Evolutionary conservation across 1,140 invertebrate genomes (phyloP).

Genomic region (Gonatopus flavifemur): DNA sequence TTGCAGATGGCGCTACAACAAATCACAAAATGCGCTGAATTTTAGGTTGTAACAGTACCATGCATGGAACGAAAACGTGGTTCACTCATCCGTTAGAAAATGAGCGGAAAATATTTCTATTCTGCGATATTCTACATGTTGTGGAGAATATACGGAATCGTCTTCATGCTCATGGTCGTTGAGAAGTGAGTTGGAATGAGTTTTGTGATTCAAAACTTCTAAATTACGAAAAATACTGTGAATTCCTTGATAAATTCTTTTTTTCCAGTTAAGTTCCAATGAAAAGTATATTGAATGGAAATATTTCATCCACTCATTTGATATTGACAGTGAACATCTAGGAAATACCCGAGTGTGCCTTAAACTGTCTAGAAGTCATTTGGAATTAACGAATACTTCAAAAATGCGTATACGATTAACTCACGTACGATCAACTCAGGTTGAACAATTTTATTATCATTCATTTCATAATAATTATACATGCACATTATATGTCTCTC

Average conservation of each 20-base stretch:
- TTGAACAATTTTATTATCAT: slow-evolving; percentile 9
- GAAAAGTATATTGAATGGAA: not conserved
- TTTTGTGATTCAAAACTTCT: not conserved
- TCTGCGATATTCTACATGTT: not conserved
- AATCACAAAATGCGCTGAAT: not conserved
- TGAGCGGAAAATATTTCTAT: not conserved
- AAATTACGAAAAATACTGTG: too few relatives aligned
- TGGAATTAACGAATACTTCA: not conserved
- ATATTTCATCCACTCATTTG: not conserved
- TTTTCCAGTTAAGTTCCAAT: not conserved
- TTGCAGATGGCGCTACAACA: not conserved
- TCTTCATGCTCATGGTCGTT: too few relatives aligned
- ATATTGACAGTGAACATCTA: not conserved
- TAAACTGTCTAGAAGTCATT: not conserved
- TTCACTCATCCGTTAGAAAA: not conserved
- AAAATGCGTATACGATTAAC: slow-evolving; percentile 5
- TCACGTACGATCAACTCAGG: too few relatives aligned
- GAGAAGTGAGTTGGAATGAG: not conserved
- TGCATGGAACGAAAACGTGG: not conserved
- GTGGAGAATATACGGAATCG: too few relatives aligned
- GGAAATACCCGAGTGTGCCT: not conserved
- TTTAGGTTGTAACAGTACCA: not conserved
- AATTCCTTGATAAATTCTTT: not conserved
- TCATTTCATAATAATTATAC: slow-evolving; percentile 2
- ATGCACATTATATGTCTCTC: not conserved